Evolutionary conservation across 2,797 vertebrate species (phyloP).

Genomic region (Enoplosus armatus): DNA sequence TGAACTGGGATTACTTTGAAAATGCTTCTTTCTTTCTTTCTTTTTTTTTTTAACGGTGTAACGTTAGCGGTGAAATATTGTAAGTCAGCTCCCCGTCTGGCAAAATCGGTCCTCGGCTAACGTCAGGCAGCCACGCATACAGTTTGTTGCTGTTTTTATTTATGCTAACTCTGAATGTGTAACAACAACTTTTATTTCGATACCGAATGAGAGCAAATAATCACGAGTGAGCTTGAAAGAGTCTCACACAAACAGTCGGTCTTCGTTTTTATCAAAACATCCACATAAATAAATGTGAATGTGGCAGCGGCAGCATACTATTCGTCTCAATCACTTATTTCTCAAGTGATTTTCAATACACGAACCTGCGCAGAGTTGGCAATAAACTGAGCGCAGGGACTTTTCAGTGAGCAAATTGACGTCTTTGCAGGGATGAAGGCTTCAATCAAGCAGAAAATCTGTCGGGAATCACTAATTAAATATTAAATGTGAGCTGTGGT

Average conservation of each 20-base stretch:
- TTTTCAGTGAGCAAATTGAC: slow-evolving; percentile 31
- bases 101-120: slow-evolving; percentile 24
- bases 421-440: slow-evolving; percentile 43
- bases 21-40: no score
- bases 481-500: slow-evolving; percentile 1
- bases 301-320: not conserved
- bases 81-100: slow-evolving; percentile 35
- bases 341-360: slow-evolving; percentile 19
- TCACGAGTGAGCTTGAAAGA: not conserved
- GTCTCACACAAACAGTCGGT: not conserved
- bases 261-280: not conserved
- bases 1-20: slow-evolving; percentile 21
- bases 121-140: slow-evolving; percentile 61
- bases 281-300: not conserved
- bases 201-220: not conserved
- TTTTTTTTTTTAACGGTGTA: slow-evolving; percentile 20
- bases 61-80: not conserved
- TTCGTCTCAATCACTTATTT: slow-evolving; percentile 30
- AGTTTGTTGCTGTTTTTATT: slow-evolving; percentile 58
- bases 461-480: slow-evolving; percentile 48
- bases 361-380: slow-evolving; percentile 38
- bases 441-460: slow-evolving; percentile 57
- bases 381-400: slow-evolving; percentile 36
- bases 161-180: slow-evolving; percentile 10
- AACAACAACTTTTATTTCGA: slow-evolving; percentile 56